These are phyloP conservation scores for Leptinotarsa haldemani DNA, from an alignment of 2,888 invertebrate species.

Conservation along the genomic window DNA sequence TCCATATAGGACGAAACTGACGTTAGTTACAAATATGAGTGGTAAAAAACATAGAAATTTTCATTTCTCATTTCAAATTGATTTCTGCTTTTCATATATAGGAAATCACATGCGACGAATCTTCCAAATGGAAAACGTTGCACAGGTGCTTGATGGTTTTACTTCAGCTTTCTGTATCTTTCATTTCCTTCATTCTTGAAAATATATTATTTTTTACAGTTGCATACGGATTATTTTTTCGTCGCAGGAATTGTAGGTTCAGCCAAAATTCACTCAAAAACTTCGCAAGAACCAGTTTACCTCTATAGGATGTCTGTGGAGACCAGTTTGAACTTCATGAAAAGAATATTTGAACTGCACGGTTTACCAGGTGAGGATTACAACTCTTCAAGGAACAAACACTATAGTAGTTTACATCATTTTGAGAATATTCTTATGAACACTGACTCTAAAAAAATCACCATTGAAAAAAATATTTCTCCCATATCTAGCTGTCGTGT, in stretches of 20 bases:
- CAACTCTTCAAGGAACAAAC: background rate
- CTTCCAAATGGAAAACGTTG: too few species aligned
- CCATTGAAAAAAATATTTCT: too few species aligned
- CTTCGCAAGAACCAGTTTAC: slow-evolving; percentile 33
- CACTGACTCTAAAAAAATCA: too few species aligned
- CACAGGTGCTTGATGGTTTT: too few species aligned
- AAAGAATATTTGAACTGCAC: slow-evolving; percentile 1
- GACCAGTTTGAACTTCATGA: slow-evolving; percentile 30
- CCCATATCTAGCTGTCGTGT: too few species aligned
- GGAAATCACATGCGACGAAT: too few species aligned
- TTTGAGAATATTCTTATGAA: background rate
- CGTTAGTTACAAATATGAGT: too few species aligned
- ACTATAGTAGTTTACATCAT: background rate
- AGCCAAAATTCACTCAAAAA: slow-evolving; percentile 29
- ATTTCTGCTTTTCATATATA: too few species aligned
- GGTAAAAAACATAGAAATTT: too few species aligned
- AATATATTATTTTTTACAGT: slow-evolving; percentile 3
- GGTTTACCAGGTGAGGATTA: slow-evolving; percentile 11
- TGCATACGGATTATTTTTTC: slow-evolving; percentile 27
- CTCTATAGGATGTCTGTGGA: slow-evolving; percentile 37
- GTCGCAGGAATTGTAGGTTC: slow-evolving; percentile 30
- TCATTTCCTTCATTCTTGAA: background rate
- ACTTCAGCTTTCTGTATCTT: background rate
- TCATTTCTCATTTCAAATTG: too few species aligned
- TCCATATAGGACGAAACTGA: too few species aligned